Evolutionary conservation across 2,797 vertebrate genomes (phyloP).

Genomic region (Hafferia zeledoni): DNA sequence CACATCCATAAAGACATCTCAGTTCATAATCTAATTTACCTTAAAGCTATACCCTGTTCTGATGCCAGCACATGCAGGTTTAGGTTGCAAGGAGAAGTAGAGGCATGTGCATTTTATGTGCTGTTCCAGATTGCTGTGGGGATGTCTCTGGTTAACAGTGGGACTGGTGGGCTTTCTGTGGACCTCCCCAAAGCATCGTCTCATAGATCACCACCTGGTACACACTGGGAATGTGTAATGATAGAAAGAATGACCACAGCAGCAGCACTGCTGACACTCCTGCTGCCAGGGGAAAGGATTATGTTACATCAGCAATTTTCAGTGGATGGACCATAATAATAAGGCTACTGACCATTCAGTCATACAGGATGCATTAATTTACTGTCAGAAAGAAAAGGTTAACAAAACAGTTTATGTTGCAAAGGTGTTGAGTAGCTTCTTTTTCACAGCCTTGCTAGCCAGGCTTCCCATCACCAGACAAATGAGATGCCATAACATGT

Average conservation of each 20-base stretch:
- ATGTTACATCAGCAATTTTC: background rate
- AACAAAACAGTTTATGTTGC: background rate
- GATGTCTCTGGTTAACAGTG: background rate
- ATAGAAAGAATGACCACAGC: background rate
- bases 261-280: background rate
- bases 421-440: background rate
- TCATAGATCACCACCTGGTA: background rate
- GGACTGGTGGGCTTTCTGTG: background rate
- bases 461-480: background rate
- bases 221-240: background rate
- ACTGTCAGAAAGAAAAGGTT: background rate
- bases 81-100: background rate
- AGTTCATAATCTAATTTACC: background rate
- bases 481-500: background rate
- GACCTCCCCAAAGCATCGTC: background rate
- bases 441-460: background rate
- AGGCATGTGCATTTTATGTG: background rate
- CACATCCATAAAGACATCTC: background rate
- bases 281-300: background rate
- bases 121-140: background rate
- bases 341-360: background rate
- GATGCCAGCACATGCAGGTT: background rate
- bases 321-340: background rate
- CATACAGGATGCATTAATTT: constrained; percentile 17
- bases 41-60: background rate